Percentiles rank a stretch among this genome's conserved stretches.
phyloP scores from a whole-genome alignment of 1,140 invertebrate genomes.

The Caenorhabditis inopinata region DNA sequence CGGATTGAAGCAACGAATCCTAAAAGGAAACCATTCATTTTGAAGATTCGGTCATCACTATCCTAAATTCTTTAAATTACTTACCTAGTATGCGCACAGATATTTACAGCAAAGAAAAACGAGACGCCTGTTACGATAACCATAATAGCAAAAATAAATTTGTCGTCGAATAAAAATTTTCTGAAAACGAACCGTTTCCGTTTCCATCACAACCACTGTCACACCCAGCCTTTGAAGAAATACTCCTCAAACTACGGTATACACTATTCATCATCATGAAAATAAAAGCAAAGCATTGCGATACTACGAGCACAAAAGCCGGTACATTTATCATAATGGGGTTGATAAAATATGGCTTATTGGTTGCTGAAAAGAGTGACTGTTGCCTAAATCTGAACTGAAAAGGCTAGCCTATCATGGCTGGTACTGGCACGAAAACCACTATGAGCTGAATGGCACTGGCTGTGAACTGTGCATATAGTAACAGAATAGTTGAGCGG shows the following conservation, averaged over 20 bases:
- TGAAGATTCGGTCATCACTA: too few relatives aligned
- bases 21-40: background rate
- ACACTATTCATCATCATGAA: background rate
- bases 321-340: constrained; percentile 8
- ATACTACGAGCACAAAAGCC: background rate
- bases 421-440: constrained; percentile 12
- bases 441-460: background rate
- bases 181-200: background rate
- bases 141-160: background rate
- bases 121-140: background rate
- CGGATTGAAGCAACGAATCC: constrained; percentile 6
- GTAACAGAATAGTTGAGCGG: background rate
- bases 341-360: background rate
- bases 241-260: background rate
- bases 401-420: background rate
- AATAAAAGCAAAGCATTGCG: background rate
- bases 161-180: background rate
- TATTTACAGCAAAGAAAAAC: background rate
- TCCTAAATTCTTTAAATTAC: background rate
- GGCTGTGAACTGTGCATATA: background rate
- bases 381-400: too few relatives aligned
- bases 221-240: background rate
- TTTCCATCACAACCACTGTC: too few relatives aligned
- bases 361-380: background rate
- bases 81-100: background rate